phyloP scores from a whole-genome alignment of 2,113 vertebrate species.

The Mastomys coucha region DNA sequence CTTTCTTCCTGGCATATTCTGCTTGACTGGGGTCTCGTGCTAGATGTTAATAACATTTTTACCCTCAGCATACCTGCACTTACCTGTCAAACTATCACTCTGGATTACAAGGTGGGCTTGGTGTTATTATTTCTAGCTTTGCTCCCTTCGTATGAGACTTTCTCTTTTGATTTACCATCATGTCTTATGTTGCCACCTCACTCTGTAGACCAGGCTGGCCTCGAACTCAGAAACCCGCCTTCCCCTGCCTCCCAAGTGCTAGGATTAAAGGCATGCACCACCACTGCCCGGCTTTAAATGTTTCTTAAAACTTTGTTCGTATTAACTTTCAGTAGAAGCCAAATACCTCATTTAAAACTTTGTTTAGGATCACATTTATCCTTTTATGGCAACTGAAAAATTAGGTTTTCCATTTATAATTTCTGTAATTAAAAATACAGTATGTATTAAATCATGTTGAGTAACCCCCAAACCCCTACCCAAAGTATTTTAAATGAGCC shows the following conservation, averaged over 20 bases:
- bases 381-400: conserved; percentile 32
- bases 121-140: not conserved
- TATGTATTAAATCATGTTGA: conserved; percentile 45
- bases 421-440: conserved; percentile 56
- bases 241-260: no score
- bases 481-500: not conserved
- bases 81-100: not conserved
- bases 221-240: no score
- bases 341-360: conserved; percentile 51
- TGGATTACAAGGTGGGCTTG: not conserved
- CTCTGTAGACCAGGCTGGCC: no score
- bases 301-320: not conserved
- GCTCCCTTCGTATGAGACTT: not conserved
- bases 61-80: not conserved
- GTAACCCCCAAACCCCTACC: not conserved
- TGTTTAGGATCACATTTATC: not conserved
- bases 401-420: conserved; percentile 25
- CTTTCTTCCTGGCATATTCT: not conserved
- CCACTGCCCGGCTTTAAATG: no score
- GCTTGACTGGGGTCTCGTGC: not conserved
- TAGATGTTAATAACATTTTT: not conserved
- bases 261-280: no score
- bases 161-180: conserved; percentile 18
- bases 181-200: not conserved
- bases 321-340: not conserved